A percentile compares a stretch with the other conserved stretches of the same genome.
phyloP scores from a whole-genome alignment of 2,888 invertebrate species.

The Philaethria dido region DNA sequence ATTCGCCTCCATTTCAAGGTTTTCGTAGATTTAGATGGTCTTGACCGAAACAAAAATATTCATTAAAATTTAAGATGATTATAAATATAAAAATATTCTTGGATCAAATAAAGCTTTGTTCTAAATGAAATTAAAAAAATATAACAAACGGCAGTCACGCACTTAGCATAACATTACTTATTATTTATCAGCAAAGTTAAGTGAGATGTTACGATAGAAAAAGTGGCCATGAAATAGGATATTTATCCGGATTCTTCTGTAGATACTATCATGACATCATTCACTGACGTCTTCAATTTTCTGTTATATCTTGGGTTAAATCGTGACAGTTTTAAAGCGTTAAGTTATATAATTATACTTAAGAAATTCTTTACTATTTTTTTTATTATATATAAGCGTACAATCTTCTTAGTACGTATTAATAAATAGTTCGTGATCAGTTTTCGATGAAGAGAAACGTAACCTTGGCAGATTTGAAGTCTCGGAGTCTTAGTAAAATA shows the following conservation, averaged over 20 bases:
- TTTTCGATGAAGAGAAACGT: conserved; percentile 52
- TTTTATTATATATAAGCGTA: not conserved
- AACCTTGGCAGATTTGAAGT: conserved; percentile 60
- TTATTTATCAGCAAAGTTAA: conserved; percentile 40
- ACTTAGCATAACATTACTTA: not conserved
- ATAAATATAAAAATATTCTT: not conserved
- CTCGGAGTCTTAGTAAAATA: conserved; percentile 57
- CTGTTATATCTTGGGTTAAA: conserved; percentile 54
- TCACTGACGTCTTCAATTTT: conserved; percentile 63
- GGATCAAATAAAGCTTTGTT: not conserved
- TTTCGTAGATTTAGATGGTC: conserved; percentile 39
- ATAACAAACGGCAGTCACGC: not conserved
- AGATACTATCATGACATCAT: conserved; percentile 67
- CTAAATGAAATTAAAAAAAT: not conserved
- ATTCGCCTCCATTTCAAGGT: conserved; percentile 46
- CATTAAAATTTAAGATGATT: not conserved
- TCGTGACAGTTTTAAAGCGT: conserved; percentile 10
- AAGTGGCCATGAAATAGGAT: conserved; percentile 75
- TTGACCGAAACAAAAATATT: conserved; percentile 40
- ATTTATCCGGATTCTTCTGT: conserved; percentile 76
- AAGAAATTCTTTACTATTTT: not conserved
- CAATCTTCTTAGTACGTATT: not conserved
- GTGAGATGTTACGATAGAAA: conserved; percentile 67
- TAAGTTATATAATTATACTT: not conserved
- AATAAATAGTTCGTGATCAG: conserved; percentile 19